Percentiles rank a stretch among this genome's conserved stretches.
Evolutionary conservation across 1,140 invertebrate species (phyloP).

Genomic region (Microplitis mediator): DNA sequence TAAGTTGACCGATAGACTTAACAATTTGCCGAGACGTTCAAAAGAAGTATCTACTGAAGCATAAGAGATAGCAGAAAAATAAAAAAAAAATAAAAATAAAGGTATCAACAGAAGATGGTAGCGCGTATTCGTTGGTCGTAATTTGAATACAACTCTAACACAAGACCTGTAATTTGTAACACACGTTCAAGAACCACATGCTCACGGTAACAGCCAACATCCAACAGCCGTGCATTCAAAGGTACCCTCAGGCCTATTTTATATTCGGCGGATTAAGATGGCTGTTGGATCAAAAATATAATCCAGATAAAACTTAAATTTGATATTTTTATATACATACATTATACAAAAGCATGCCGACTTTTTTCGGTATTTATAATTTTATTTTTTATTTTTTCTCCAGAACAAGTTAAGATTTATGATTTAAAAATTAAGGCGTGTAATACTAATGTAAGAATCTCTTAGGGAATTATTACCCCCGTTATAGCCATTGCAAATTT

Average conservation of each 20-base stretch:
- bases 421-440: too few relatives aligned
- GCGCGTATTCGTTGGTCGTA: slow-evolving; percentile 16
- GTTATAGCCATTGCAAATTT: not conserved
- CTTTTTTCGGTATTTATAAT: too few relatives aligned
- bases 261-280: slow-evolving; percentile 19
- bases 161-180: slow-evolving; percentile 28
- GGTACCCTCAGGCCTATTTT: slow-evolving; percentile 10
- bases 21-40: slow-evolving; percentile 18
- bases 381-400: too few relatives aligned
- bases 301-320: not conserved
- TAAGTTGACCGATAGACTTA: not conserved
- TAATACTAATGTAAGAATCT: too few relatives aligned
- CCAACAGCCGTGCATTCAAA: slow-evolving; percentile 11
- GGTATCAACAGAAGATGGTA: slow-evolving; percentile 12
- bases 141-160: slow-evolving; percentile 27
- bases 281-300: slow-evolving; percentile 15
- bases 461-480: not conserved
- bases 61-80: not conserved
- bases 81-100: too few relatives aligned
- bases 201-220: not conserved
- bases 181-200: slow-evolving; percentile 24
- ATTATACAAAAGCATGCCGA: too few relatives aligned
- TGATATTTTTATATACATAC: too few relatives aligned
- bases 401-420: too few relatives aligned
- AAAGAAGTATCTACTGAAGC: not conserved